These are phyloP conservation scores for Chorisops tibialis DNA, from an alignment of 2,888 invertebrate species.

Conservation along the genomic window DNA sequence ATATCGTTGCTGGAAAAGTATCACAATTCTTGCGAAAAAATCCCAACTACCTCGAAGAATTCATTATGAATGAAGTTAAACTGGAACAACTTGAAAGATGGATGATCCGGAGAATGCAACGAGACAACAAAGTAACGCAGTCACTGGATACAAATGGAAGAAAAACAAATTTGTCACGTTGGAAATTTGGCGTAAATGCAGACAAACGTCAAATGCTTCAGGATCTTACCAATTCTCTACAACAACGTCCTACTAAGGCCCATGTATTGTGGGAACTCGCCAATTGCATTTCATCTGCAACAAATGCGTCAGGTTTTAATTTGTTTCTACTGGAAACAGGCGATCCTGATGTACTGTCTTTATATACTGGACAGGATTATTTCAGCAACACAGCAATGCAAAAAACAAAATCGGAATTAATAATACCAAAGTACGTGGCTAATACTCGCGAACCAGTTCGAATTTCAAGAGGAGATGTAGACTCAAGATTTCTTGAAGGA, in stretches of 20 bases:
- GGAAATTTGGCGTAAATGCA: slow-evolving; percentile 62
- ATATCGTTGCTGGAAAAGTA: slow-evolving; percentile 49
- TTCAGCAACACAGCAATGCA: slow-evolving; percentile 42
- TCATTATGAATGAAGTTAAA: slow-evolving; percentile 61
- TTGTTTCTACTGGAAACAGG: slow-evolving; percentile 57
- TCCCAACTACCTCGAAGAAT: slow-evolving; percentile 64
- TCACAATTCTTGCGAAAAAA: slow-evolving; percentile 59
- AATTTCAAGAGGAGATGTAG: slow-evolving; percentile 51
- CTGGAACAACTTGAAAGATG: slow-evolving; percentile 64
- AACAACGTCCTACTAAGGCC: slow-evolving; percentile 60
- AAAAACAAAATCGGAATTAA: slow-evolving; percentile 35
- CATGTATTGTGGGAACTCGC: slow-evolving; percentile 66
- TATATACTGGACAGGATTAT: slow-evolving; percentile 48
- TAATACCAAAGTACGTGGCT: slow-evolving; percentile 49
- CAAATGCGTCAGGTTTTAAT: slow-evolving; percentile 65
- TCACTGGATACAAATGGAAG: slow-evolving; percentile 45
- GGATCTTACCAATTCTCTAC: slow-evolving; percentile 60
- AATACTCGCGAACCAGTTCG: slow-evolving; percentile 53
- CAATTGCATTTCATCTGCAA: slow-evolving; percentile 61
- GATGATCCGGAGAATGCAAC: slow-evolving; percentile 59
- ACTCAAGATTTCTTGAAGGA: slow-evolving; percentile 56
- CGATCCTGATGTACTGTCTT: slow-evolving; percentile 47
- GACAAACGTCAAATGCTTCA: slow-evolving; percentile 63
- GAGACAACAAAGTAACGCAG: slow-evolving; percentile 49
- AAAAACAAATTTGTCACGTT: slow-evolving; percentile 57